Evolutionary conservation across 2,888 invertebrate genomes (phyloP).

Genomic region (Augiades crinisus): DNA sequence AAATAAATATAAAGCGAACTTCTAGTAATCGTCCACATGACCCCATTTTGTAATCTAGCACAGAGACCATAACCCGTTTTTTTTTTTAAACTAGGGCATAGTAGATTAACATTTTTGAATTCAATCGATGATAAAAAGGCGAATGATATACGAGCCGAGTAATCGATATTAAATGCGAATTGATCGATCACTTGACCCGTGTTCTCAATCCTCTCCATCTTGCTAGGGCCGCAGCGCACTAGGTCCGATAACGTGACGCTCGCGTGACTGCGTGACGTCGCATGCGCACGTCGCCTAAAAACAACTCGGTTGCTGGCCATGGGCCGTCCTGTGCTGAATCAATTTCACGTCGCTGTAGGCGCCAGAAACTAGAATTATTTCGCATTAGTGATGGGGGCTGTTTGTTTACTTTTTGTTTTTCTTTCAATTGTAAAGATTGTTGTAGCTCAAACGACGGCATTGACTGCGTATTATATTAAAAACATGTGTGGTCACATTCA

Average conservation of each 20-base stretch:
- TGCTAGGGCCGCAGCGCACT: slow-evolving; percentile 2
- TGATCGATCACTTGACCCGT: background rate
- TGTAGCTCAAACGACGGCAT: too few species aligned
- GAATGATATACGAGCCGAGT: background rate
- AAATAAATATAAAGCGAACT: too few species aligned
- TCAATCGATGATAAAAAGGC: slow-evolving; percentile 1
- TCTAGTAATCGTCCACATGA: too few species aligned
- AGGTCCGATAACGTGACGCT: background rate
- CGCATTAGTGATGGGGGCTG: slow-evolving; percentile 14
- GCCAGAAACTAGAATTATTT: slow-evolving; percentile 11
- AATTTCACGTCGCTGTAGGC: slow-evolving; percentile 33
- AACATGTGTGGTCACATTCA: too few species aligned
- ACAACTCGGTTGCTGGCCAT: slow-evolving; percentile 7
- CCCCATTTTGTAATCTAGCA: slow-evolving; percentile 4
- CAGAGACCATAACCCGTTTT: background rate
- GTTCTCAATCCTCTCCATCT: slow-evolving; percentile 3
- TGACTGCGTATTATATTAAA: too few species aligned
- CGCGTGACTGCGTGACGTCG: background rate
- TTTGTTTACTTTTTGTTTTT: slow-evolving; percentile 15
- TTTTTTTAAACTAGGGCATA: background rate
- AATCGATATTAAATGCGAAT: slow-evolving; percentile 1
- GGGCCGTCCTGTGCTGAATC: slow-evolving; percentile 31
- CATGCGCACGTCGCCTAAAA: slow-evolving; percentile 6
- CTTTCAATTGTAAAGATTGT: background rate
- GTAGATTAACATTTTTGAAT: background rate